These are phyloP conservation scores for Ploceus nigricollis DNA, from an alignment of 2,113 vertebrate species.

Conservation along the genomic window DNA sequence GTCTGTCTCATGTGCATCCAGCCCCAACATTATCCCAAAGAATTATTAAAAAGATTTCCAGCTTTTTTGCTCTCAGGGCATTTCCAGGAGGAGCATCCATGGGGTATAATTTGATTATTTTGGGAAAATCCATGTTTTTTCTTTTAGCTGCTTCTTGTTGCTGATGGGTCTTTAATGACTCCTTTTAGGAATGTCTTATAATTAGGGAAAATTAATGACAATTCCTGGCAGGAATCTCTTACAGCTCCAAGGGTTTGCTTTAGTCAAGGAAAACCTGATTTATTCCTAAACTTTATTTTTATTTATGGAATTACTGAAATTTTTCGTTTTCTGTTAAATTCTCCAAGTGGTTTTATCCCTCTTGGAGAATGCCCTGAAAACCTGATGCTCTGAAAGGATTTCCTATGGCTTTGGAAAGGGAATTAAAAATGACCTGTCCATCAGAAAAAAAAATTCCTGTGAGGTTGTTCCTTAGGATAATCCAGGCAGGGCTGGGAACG, in stretches of 20 bases:
- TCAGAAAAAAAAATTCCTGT: neutral
- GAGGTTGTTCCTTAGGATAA: neutral
- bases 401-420: neutral
- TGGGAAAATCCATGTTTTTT: neutral
- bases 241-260: neutral
- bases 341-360: neutral
- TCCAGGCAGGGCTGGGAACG: neutral
- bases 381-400: neutral
- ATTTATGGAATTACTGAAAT: neutral
- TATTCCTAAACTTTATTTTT: neutral
- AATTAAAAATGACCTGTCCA: neutral
- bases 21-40: neutral
- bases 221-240: neutral
- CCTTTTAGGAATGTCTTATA: neutral
- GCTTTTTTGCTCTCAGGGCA: neutral
- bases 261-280: neutral
- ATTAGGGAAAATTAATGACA: neutral
- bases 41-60: fast-evolving
- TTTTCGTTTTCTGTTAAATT: neutral
- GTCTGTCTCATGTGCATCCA: fast-evolving
- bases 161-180: neutral
- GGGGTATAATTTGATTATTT: neutral
- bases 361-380: neutral
- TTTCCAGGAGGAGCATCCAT: neutral
- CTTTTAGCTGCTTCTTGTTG: neutral